Percentiles rank a stretch among this genome's conserved stretches.
Conservation (phyloP, 2,888 invertebrate genomes). For the Phoenoteleia sp. region DNA sequence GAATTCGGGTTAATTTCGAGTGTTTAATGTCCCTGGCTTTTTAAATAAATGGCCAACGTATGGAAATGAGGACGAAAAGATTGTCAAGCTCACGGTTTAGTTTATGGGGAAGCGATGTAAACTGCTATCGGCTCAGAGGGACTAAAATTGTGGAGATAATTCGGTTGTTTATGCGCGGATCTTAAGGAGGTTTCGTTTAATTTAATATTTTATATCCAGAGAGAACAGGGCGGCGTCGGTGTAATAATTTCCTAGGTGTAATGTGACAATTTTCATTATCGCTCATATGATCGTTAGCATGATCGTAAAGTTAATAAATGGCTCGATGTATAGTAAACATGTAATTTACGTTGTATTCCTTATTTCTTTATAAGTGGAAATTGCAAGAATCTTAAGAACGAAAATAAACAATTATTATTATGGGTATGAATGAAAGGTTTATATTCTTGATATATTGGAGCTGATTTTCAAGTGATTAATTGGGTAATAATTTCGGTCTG, state of each 20-base stretch:
- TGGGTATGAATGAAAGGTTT: no score
- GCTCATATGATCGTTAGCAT: slow-evolving; percentile 4
- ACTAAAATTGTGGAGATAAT: neutral
- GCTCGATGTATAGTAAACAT: neutral
- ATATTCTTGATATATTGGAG: no score
- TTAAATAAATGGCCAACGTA: neutral
- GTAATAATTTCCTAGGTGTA: slow-evolving; percentile 10
- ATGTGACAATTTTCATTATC: slow-evolving; percentile 33
- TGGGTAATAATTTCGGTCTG: no score
- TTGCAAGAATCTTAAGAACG: neutral
- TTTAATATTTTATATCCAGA: slow-evolving; percentile 9
- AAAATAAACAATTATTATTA: neutral
- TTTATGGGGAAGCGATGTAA: no score
- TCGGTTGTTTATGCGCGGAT: neutral
- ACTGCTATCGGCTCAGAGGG: no score
- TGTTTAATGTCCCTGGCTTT: neutral
- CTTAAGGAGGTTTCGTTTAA: neutral
- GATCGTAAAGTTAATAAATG: slow-evolving; percentile 12
- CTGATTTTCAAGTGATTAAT: no score
- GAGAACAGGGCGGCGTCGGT: neutral
- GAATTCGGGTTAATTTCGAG: slow-evolving; percentile 18
- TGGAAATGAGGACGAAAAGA: neutral
- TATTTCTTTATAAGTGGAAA: no score
- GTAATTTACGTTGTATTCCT: neutral
- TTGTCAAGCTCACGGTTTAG: no score